A percentile compares a stretch with the other conserved stretches of the same genome.
Evolutionary conservation across 2,113 vertebrate genomes (phyloP).

Genomic region (Vulpes lagopus): DNA sequence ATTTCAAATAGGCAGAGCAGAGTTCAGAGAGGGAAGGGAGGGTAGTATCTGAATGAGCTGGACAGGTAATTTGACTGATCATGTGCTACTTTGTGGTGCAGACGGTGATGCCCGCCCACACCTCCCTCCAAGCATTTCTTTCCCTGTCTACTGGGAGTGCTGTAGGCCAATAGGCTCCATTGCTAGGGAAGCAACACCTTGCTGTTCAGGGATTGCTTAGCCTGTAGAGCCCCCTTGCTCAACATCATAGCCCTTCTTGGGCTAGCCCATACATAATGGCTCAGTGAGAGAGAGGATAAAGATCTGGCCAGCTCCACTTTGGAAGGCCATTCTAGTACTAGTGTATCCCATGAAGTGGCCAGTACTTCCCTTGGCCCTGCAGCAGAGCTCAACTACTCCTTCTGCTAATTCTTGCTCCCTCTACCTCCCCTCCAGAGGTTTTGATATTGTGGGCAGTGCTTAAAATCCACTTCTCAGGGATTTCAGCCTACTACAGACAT

Average conservation of each 20-base stretch:
- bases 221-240: background rate
- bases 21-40: background rate
- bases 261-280: background rate
- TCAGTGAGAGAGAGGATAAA: background rate
- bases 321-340: background rate
- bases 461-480: background rate
- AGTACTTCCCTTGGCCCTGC: rapidly evolving
- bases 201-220: background rate
- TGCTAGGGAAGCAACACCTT: background rate
- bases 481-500: background rate
- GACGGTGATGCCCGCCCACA: background rate
- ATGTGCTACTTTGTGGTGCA: background rate
- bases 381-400: background rate
- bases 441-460: background rate
- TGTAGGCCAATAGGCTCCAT: background rate
- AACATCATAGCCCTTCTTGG: too few species aligned
- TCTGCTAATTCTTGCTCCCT: background rate
- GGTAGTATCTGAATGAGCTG: background rate
- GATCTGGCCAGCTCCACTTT: background rate
- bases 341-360: too few species aligned
- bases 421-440: background rate
- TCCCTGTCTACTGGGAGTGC: background rate
- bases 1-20: background rate
- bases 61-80: background rate
- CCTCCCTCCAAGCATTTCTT: background rate